Percentiles rank a stretch among this genome's conserved stretches.
Evolutionary conservation across 1,140 invertebrate genomes (phyloP).

Genomic region (Asbolus verrucosus): DNA sequence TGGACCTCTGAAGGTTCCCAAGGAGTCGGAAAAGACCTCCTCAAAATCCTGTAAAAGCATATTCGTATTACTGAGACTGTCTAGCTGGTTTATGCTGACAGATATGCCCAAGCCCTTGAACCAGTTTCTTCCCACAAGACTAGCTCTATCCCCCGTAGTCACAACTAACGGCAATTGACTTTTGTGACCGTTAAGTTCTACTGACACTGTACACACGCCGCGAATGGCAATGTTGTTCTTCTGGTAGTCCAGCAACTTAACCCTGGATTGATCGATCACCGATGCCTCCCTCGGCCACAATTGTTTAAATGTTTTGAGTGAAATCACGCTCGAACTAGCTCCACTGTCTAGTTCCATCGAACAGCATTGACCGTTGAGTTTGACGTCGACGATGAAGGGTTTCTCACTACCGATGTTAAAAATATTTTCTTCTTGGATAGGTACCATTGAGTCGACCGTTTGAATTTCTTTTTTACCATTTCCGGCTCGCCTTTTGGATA

Average conservation of each 20-base stretch:
- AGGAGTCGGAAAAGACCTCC: slow-evolving; percentile 3
- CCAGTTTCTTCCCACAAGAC: slow-evolving; percentile 54
- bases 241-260: slow-evolving; percentile 20
- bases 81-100: slow-evolving; percentile 33
- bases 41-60: slow-evolving; percentile 14
- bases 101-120: slow-evolving; percentile 47
- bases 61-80: neutral
- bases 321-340: neutral
- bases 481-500: neutral
- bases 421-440: neutral
- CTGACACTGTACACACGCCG: neutral
- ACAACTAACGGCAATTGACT: slow-evolving; percentile 39
- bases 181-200: neutral
- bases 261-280: neutral
- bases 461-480: neutral
- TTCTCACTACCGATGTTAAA: neutral
- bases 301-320: neutral
- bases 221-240: neutral
- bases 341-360: slow-evolving; percentile 9
- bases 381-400: neutral
- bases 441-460: neutral
- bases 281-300: slow-evolving; percentile 1
- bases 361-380: neutral
- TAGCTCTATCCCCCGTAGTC: slow-evolving; percentile 27
- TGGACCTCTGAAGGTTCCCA: slow-evolving; percentile 11